Percentiles rank a stretch among this genome's conserved stretches.
These are phyloP conservation scores for Pachydiplax longipennis DNA, from an alignment of 2,888 invertebrate genomes.

Conservation along the genomic window DNA sequence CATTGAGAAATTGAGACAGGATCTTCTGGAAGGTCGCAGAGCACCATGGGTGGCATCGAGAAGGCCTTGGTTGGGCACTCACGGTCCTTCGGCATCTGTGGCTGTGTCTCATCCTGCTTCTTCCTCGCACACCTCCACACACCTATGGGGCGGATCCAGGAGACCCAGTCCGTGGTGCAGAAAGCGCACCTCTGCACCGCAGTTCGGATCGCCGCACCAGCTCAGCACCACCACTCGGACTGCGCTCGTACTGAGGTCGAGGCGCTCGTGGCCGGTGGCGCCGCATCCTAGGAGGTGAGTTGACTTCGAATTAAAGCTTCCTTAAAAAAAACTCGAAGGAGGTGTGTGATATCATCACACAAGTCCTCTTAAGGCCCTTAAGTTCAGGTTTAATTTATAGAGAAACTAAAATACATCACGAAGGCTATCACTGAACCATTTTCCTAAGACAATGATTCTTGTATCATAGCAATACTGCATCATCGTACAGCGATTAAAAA, in stretches of 20 bases:
- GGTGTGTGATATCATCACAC: too few species aligned
- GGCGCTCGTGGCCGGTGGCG: slow-evolving; percentile 79
- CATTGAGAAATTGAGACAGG: slow-evolving; percentile 1
- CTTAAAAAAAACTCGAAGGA: too few species aligned
- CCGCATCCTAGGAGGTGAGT: slow-evolving; percentile 73
- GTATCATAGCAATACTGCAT: too few species aligned
- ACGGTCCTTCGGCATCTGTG: slow-evolving; percentile 8
- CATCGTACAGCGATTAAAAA: too few species aligned
- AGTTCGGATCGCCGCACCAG: slow-evolving; percentile 65
- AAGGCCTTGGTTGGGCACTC: slow-evolving; percentile 2
- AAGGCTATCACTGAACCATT: too few species aligned
- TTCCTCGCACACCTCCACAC: slow-evolving; percentile 56
- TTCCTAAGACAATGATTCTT: too few species aligned
- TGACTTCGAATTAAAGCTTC: not conserved
- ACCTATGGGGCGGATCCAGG: slow-evolving; percentile 64
- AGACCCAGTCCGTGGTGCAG: slow-evolving; percentile 61
- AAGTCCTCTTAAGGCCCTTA: too few species aligned
- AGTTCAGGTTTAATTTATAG: too few species aligned
- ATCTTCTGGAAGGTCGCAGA: not conserved
- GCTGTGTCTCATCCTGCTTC: slow-evolving; percentile 48
- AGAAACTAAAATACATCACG: too few species aligned
- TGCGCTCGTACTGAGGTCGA: slow-evolving; percentile 69
- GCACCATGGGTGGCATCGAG: not conserved
- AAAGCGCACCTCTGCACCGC: slow-evolving; percentile 76
- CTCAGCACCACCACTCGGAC: slow-evolving; percentile 54